These are phyloP conservation scores for Microtus richardsoni DNA, from an alignment of 2,113 vertebrate species.

Conservation along the genomic window DNA sequence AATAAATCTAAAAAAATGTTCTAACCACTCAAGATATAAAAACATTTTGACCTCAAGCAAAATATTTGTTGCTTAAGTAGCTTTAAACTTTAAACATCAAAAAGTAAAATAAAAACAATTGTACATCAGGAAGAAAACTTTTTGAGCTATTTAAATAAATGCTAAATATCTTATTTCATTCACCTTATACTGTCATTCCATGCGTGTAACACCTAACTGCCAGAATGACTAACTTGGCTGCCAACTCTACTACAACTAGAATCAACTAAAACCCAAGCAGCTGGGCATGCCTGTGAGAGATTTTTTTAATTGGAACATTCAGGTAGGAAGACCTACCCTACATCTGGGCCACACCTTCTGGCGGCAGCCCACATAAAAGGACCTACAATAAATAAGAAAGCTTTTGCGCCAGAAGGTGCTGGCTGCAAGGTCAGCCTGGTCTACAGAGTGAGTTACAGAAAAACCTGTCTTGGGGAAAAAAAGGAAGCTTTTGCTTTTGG, in stretches of 20 bases:
- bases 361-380: background rate
- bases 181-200: conserved; percentile 44
- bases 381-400: background rate
- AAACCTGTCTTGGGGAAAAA: too few species aligned
- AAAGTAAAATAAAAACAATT: background rate
- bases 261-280: background rate
- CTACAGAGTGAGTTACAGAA: too few species aligned
- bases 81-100: background rate
- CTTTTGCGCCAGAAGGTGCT: background rate
- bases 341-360: background rate
- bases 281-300: background rate
- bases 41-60: conserved; percentile 39
- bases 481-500: background rate
- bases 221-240: background rate
- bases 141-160: conserved; percentile 48
- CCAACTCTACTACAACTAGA: background rate
- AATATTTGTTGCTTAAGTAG: conserved; percentile 26
- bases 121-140: conserved; percentile 5
- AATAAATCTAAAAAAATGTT: background rate
- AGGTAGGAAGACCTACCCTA: background rate
- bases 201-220: background rate
- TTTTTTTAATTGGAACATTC: background rate
- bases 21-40: background rate
- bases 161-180: conserved; percentile 20
- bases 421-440: too few species aligned